phyloP scores from a whole-genome alignment of 2,113 vertebrate species.

The Shinisaurus crocodilurus region DNA sequence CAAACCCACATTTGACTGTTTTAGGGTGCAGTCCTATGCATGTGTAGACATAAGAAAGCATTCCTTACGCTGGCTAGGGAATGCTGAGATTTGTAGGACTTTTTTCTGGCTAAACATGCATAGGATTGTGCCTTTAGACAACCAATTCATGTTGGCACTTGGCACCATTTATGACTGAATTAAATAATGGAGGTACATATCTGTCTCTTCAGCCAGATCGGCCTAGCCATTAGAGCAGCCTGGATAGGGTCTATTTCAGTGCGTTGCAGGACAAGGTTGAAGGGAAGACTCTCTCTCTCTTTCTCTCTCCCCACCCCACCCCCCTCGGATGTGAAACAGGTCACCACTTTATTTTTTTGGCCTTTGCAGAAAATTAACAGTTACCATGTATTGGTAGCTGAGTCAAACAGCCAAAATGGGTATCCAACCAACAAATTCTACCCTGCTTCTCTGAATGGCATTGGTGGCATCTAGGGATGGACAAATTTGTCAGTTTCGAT shows the following conservation, averaged over 20 bases:
- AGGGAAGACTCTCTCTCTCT: neutral
- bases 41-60: no score
- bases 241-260: neutral
- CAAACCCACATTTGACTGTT: neutral
- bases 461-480: no score
- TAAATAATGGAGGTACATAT: neutral
- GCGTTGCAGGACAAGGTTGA: neutral
- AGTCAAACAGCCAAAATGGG: neutral
- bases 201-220: neutral
- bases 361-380: neutral
- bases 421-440: no score
- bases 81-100: no score
- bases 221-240: neutral
- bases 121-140: neutral
- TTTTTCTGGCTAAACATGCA: no score
- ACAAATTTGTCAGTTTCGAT: no score
- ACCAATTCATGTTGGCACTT: neutral
- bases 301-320: no score
- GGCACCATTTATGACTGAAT: neutral
- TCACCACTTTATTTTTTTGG: neutral
- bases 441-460: no score
- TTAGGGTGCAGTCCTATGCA: no score
- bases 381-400: neutral
- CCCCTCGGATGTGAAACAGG: neutral
- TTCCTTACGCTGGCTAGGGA: no score